phyloP scores from a whole-genome alignment of 2,113 vertebrate species.

The Gymnogyps californianus region DNA sequence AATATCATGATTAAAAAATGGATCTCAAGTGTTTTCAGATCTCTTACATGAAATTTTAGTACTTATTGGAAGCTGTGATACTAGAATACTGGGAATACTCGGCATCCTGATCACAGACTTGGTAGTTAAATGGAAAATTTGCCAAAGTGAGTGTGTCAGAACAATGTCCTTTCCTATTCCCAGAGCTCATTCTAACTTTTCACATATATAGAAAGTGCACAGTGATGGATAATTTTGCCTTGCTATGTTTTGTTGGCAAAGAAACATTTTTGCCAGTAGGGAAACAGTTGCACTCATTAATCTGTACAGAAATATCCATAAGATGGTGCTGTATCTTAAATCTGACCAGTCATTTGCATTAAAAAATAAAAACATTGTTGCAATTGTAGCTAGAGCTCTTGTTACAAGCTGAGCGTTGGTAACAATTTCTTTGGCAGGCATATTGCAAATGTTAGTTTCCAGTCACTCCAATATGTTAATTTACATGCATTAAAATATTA shows the following conservation, averaged over 20 bases:
- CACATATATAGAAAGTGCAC: not conserved
- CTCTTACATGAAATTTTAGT: not conserved
- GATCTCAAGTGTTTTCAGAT: not conserved
- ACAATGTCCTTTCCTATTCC: not conserved
- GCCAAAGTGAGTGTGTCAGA: not conserved
- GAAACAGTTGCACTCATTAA: slow-evolving; percentile 1
- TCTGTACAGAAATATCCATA: slow-evolving; percentile 72
- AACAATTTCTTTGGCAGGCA: slow-evolving; percentile 17
- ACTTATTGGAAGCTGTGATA: not conserved
- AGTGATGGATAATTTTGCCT: not conserved
- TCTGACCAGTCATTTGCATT: slow-evolving; percentile 49
- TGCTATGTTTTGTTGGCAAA: not conserved
- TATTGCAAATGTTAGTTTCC: slow-evolving; percentile 14
- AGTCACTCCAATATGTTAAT: slow-evolving; percentile 46
- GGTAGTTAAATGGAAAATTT: not conserved
- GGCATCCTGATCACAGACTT: not conserved
- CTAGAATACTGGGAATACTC: not conserved
- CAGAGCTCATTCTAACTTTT: not conserved
- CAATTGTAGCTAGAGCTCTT: not conserved
- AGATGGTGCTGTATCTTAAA: slow-evolving; percentile 81
- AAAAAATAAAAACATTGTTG: slow-evolving; percentile 7
- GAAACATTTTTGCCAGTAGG: not conserved
- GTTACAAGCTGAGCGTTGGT: not conserved
- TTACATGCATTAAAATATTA: slow-evolving; percentile 43
- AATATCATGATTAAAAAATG: not conserved